These are phyloP conservation scores for Mus spicilegus DNA, from an alignment of 2,113 vertebrate genomes.

Conservation along the genomic window DNA sequence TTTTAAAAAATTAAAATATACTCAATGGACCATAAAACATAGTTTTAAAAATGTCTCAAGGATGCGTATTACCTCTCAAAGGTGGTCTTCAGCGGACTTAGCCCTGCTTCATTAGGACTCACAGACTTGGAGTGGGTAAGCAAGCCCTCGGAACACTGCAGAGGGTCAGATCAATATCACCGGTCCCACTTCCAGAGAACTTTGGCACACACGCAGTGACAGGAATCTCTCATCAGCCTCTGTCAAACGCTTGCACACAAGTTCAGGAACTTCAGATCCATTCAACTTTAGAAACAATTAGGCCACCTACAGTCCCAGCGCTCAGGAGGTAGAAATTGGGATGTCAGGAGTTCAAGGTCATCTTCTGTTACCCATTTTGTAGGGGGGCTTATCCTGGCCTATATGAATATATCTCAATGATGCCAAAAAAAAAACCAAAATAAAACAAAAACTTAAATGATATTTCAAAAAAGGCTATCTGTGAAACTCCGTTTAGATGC, in stretches of 20 bases:
- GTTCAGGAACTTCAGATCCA: not conserved
- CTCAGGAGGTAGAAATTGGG: not conserved
- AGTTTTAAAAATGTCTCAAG: constrained; percentile 13
- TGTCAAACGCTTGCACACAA: not conserved
- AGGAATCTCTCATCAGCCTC: not conserved
- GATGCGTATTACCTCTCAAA: not conserved
- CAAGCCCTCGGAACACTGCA: not conserved
- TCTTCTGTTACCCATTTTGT: not conserved
- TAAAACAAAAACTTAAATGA: not conserved
- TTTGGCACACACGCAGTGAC: not conserved
- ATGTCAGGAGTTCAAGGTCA: not conserved
- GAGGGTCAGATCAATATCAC: not conserved
- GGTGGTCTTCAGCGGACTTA: not conserved
- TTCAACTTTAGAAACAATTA: not conserved
- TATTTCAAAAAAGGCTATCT: not conserved
- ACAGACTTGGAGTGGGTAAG: not conserved
- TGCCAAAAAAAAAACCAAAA: not conserved
- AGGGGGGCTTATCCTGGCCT: not conserved
- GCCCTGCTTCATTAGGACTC: no score
- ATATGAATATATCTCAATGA: not conserved
- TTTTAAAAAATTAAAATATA: not conserved
- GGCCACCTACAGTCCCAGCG: not conserved
- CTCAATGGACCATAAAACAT: not conserved
- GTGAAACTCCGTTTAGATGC: not conserved
- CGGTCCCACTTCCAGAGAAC: not conserved